Percentiles rank a stretch among this genome's conserved stretches.
These are phyloP conservation scores for Laupala kohalensis DNA, from an alignment of 1,140 invertebrate genomes.

Conservation along the genomic window DNA sequence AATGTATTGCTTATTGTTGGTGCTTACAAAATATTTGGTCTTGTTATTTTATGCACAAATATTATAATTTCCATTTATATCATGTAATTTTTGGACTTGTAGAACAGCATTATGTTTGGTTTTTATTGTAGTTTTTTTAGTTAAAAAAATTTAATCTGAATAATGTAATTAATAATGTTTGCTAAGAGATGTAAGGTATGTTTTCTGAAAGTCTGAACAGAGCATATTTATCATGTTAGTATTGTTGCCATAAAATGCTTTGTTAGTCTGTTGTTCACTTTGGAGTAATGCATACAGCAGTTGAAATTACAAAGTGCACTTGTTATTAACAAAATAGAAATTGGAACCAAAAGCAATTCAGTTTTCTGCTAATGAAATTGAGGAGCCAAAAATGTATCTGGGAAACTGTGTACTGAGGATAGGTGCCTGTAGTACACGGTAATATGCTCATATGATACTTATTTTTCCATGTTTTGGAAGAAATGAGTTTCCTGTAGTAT, in stretches of 20 bases:
- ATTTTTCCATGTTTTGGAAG: not conserved
- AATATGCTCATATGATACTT: not conserved
- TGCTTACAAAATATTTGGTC: no score
- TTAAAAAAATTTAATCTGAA: not conserved
- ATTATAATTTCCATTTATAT: no score
- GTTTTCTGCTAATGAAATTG: not conserved
- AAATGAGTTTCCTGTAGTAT: no score
- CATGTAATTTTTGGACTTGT: no score
- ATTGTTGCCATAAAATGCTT: not conserved
- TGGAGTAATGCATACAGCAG: no score
- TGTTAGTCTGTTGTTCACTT: no score
- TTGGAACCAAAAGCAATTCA: not conserved
- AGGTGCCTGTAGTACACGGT: not conserved
- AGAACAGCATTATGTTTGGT: no score
- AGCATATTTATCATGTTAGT: not conserved
- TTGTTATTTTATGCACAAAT: no score
- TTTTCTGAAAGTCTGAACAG: not conserved
- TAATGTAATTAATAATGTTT: not conserved
- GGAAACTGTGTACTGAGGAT: no score
- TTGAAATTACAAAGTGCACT: not conserved
- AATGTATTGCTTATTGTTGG: no score
- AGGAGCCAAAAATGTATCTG: no score
- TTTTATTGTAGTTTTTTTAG: not conserved
- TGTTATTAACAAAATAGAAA: not conserved
- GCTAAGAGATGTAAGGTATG: no score